A percentile compares a stretch with the other conserved stretches of the same genome.
phyloP scores from a whole-genome alignment of 2,113 vertebrate genomes.

The Herpetotheres cachinnans region DNA sequence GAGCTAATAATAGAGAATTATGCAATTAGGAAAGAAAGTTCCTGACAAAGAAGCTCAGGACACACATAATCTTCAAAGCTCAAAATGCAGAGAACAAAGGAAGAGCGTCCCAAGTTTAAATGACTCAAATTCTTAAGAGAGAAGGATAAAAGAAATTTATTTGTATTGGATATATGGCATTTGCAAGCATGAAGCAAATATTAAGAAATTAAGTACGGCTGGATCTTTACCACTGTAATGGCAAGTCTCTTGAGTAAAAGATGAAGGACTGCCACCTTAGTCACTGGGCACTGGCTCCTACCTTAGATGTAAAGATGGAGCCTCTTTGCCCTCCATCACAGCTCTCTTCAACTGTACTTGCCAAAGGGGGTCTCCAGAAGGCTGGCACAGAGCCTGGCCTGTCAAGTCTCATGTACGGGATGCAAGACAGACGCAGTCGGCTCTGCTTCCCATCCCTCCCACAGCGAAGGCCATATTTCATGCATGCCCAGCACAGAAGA shows the following conservation, averaged over 20 bases:
- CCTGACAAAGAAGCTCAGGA: not conserved
- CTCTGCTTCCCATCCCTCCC: not conserved
- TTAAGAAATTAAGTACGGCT: not conserved
- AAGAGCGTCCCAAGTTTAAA: not conserved
- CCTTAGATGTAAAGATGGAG: not conserved
- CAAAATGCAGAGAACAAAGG: conserved; percentile 9
- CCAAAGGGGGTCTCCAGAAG: not conserved
- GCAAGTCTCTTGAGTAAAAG: not conserved
- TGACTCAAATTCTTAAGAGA: not conserved
- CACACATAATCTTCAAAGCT: not conserved
- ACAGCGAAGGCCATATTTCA: not conserved
- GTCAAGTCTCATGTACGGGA: not conserved
- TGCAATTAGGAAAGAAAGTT: not conserved
- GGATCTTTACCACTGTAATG: not conserved
- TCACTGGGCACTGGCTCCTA: not conserved
- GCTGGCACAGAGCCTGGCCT: not conserved
- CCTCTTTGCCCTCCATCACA: fast-evolving
- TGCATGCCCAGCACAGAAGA: not conserved
- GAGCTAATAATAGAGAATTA: not conserved
- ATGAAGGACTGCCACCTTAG: not conserved
- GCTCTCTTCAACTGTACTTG: not conserved
- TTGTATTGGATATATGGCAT: not conserved
- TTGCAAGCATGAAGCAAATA: not conserved
- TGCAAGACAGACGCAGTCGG: not conserved
- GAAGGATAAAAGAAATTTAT: not conserved